A percentile compares a stretch with the other conserved stretches of the same genome.
Evolutionary conservation across 2,797 vertebrate species (phyloP).

Genomic region (Mormyrus proboscirostris): DNA sequence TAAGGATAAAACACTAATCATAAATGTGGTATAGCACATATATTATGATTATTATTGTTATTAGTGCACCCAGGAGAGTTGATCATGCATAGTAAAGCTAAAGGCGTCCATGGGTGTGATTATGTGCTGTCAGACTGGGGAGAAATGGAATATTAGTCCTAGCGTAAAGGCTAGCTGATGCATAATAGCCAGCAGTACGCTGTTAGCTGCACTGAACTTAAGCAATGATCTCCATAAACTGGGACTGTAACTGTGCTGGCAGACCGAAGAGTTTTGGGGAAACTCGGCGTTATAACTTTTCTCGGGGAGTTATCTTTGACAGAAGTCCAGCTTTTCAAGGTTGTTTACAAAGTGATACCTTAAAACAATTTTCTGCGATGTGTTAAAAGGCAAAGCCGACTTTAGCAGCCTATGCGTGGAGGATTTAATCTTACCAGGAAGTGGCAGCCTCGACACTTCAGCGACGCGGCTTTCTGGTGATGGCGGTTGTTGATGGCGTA

Average conservation of each 20-base stretch:
- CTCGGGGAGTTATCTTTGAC: not conserved
- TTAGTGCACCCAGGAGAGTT: not conserved
- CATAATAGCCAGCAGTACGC: not conserved
- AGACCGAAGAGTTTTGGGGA: not conserved
- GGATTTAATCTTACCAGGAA: conserved; percentile 66
- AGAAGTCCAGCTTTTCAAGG: not conserved
- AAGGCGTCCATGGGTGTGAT: not conserved
- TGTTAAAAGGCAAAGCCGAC: not conserved
- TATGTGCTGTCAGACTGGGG: not conserved
- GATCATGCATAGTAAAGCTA: not conserved
- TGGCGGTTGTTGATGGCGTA: conserved; percentile 44
- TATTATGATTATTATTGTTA: not conserved
- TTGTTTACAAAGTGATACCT: not conserved
- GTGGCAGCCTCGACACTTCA: conserved; percentile 49
- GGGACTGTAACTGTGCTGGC: not conserved
- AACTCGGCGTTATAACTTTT: not conserved
- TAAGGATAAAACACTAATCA: not conserved
- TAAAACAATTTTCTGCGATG: not conserved
- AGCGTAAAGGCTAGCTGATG: not conserved
- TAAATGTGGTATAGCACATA: not conserved
- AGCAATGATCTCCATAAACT: not conserved
- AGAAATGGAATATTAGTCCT: not conserved
- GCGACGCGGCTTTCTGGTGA: conserved; percentile 18
- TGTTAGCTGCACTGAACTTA: not conserved
- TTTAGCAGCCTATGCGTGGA: not conserved